These are phyloP conservation scores for Pseudomyrmex pallidus DNA, from an alignment of 1,140 invertebrate genomes.

Conservation along the genomic window DNA sequence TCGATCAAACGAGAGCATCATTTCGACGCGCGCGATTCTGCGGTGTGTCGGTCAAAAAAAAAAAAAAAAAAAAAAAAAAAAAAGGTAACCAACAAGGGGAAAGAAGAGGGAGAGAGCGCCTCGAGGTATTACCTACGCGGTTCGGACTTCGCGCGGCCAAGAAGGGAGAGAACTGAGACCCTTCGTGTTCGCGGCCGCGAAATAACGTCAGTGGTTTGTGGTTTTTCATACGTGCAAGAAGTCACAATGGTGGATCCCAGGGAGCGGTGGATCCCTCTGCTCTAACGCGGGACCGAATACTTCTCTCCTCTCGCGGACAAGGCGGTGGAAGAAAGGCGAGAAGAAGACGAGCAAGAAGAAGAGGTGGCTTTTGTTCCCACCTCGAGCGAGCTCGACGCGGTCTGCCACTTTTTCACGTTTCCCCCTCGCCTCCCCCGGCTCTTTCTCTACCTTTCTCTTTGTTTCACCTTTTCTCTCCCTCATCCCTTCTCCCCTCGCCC, in stretches of 20 bases:
- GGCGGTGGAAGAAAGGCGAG: slow-evolving; percentile 30
- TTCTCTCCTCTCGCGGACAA: slow-evolving; percentile 33
- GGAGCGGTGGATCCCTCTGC: slow-evolving; percentile 63
- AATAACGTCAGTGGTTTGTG: slow-evolving; percentile 76
- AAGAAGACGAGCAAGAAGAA: slow-evolving; percentile 52
- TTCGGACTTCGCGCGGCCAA: slow-evolving; percentile 47
- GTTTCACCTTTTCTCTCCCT: slow-evolving; percentile 33
- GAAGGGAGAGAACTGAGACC: slow-evolving; percentile 50
- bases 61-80: neutral
- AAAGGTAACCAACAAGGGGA: slow-evolving; percentile 32
- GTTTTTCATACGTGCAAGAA: slow-evolving; percentile 78
- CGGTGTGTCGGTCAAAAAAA: slow-evolving; percentile 27
- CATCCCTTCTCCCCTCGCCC: neutral
- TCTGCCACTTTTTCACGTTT: slow-evolving; percentile 71
- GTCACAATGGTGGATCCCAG: slow-evolving; percentile 70
- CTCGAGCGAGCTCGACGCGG: slow-evolving; percentile 55
- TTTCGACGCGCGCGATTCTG: slow-evolving; percentile 45
- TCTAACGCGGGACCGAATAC: slow-evolving; percentile 55
- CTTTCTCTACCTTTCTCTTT: slow-evolving; percentile 38
- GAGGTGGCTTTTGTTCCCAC: slow-evolving; percentile 73
- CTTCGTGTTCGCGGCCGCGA: slow-evolving; percentile 75
- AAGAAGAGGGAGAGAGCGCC: neutral
- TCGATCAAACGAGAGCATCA: slow-evolving; percentile 67
- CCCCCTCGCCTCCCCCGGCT: slow-evolving; percentile 1
- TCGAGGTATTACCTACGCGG: slow-evolving; percentile 64